Conservation (phyloP, 2,113 vertebrate genomes). For the Rhizomys pruinosus region DNA sequence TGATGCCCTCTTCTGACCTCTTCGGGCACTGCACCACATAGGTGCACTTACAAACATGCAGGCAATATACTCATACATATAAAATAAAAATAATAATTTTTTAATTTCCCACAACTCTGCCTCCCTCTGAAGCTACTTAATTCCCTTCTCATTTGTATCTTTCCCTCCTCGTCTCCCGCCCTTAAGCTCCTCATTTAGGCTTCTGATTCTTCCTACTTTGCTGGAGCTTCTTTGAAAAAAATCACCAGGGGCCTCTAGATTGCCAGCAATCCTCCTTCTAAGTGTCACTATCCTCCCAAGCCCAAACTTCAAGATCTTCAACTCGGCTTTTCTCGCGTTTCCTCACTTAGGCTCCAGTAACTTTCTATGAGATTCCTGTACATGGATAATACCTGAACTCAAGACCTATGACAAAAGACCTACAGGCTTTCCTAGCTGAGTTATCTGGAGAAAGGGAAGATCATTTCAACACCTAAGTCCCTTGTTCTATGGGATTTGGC, state of each 20-base stretch:
- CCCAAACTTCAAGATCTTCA: not conserved
- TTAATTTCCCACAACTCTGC: not conserved
- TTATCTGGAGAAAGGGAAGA: not conserved
- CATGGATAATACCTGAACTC: not conserved
- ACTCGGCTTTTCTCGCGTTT: not conserved
- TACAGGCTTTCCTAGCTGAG: not conserved
- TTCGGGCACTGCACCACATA: no score
- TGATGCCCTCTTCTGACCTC: no score
- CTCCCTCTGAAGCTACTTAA: not conserved
- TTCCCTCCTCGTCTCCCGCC: not conserved
- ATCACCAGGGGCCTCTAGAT: not conserved
- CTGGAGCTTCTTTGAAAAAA: conserved; percentile 16
- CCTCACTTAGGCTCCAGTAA: not conserved
- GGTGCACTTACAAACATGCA: no score
- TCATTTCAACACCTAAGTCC: not conserved
- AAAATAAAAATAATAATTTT: not conserved
- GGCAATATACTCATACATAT: no score
- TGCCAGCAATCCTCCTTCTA: not conserved
- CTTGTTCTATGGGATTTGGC: not conserved
- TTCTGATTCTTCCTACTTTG: not conserved
- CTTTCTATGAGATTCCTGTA: not conserved
- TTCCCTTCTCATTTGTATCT: not conserved
- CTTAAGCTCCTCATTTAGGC: not conserved
- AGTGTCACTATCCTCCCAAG: not conserved
- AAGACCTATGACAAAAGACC: conserved; percentile 12